Percentiles rank a stretch among this genome's conserved stretches.
Conservation (phyloP, 2,888 invertebrate genomes). For the Zygaena filipendulae region DNA sequence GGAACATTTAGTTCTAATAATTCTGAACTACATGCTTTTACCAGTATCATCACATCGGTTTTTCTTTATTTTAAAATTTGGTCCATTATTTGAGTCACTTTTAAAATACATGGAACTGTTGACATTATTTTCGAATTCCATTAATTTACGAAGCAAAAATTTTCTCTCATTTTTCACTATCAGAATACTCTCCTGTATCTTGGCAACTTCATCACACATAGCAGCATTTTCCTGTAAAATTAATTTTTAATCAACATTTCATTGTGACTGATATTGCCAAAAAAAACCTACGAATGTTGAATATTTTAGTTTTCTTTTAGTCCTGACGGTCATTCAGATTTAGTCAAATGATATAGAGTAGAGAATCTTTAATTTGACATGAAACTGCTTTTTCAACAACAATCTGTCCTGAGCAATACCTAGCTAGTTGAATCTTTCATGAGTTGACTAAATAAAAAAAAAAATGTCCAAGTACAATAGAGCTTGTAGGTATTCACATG, state of each 20-base stretch:
- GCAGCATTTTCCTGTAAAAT: constrained; percentile 80
- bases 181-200: constrained; percentile 83
- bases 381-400: no score
- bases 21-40: constrained; percentile 22
- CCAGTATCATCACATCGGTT: constrained; percentile 34
- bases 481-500: no score
- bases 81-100: constrained; percentile 37
- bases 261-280: background rate
- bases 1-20: no score
- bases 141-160: constrained; percentile 80
- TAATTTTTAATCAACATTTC: constrained; percentile 4
- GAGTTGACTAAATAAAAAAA: no score
- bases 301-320: background rate
- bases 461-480: no score
- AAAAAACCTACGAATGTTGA: background rate
- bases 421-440: no score
- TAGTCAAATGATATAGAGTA: background rate
- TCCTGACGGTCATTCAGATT: no score
- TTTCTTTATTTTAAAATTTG: constrained; percentile 39
- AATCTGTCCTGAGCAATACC: no score
- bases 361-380: background rate
- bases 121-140: constrained; percentile 71
- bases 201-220: constrained; percentile 88
- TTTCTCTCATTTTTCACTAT: constrained; percentile 86
- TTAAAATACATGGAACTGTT: constrained; percentile 28